These are phyloP conservation scores for Caenorhabditis inopinata DNA, from an alignment of 1,140 invertebrate genomes.

Conservation along the genomic window DNA sequence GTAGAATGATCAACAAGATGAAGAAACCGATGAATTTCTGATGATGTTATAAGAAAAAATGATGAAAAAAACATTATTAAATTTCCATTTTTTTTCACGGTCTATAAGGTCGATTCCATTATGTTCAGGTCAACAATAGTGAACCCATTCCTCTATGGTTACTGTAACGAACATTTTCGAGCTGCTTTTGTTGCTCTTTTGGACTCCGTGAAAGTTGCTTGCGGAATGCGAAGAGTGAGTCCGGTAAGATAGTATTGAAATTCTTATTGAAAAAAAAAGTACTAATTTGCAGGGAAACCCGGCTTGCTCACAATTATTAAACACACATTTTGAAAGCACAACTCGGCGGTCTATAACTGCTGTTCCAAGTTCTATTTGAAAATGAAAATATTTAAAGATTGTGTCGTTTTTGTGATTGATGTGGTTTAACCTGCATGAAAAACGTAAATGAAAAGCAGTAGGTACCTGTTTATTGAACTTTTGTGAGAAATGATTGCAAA, in stretches of 20 bases:
- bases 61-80: not conserved
- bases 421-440: not conserved
- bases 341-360: not conserved
- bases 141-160: constrained; percentile 51
- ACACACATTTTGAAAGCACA: not conserved
- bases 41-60: not conserved
- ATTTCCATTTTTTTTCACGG: not conserved
- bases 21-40: not conserved
- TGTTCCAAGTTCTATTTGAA: not conserved
- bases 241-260: not conserved
- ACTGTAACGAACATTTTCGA: constrained; percentile 53
- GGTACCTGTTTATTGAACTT: no score
- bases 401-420: not conserved
- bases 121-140: constrained; percentile 50
- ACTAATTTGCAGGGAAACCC: not conserved
- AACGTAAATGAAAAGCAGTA: no score
- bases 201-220: not conserved
- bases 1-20: constrained; percentile 22
- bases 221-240: constrained; percentile 8
- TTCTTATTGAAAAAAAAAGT: not conserved
- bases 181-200: constrained; percentile 47
- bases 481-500: no score
- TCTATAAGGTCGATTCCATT: not conserved
- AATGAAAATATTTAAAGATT: not conserved
- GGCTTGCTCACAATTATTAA: not conserved